A percentile compares a stretch with the other conserved stretches of the same genome.
Conservation (phyloP, 1,140 invertebrate species). For the Euwallacea fornicatus region DNA sequence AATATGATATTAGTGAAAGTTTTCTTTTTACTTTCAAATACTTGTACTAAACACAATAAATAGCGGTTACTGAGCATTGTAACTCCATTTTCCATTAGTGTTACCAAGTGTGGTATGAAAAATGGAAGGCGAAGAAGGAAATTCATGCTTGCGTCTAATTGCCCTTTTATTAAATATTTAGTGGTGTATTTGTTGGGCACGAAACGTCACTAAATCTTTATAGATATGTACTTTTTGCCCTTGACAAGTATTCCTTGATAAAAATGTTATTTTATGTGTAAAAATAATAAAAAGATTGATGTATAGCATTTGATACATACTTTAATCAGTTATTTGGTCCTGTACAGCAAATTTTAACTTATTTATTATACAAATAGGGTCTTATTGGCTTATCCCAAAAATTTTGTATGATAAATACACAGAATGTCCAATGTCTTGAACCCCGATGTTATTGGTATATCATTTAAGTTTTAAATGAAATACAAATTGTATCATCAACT, state of each 20-base stretch:
- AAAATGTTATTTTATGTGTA: neutral
- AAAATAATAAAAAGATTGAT: constrained; percentile 27
- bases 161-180: neutral
- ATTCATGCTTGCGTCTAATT: constrained; percentile 85
- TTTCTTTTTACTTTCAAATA: constrained; percentile 51
- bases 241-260: constrained; percentile 30
- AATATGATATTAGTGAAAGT: neutral
- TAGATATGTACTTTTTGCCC: too few relatives aligned
- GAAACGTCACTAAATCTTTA: too few relatives aligned
- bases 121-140: constrained; percentile 84
- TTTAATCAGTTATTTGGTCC: neutral
- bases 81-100: constrained; percentile 97
- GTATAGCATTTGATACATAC: constrained; percentile 2
- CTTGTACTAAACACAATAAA: constrained; percentile 83
- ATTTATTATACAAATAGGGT: constrained; percentile 27
- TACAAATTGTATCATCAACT: too few relatives aligned
- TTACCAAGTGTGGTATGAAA: constrained; percentile 93
- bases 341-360: constrained; percentile 19
- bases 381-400: constrained; percentile 23
- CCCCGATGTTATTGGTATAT: neutral
- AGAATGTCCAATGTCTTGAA: neutral
- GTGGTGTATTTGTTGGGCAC: too few relatives aligned
- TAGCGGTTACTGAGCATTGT: constrained; percentile 84
- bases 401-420: constrained; percentile 11
- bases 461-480: too few relatives aligned